Base-by-base conservation (phyloP, 2,113 vertebrate species). In the Chrysemys picta region DNA sequence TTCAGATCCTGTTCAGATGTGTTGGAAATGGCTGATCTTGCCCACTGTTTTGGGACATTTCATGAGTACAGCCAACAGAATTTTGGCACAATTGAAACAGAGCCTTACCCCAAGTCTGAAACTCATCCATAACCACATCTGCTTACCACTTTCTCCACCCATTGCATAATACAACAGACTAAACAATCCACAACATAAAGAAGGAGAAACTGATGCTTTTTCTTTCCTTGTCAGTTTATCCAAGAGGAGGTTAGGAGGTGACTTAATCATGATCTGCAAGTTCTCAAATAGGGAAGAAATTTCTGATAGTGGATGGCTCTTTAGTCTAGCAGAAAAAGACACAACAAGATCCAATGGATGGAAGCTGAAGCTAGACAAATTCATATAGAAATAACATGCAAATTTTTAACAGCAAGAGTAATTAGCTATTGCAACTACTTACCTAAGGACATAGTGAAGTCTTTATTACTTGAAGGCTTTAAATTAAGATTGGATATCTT, bases 201-300 rank as follows among this genome's bases (percentile, higher is more conserved):
- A 91, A 84, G 4, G 49, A 21, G 7, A 65, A 3, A 86, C 85
- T 5, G 4, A 62, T 62, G 19, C 56, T 2, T 2, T 54, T 16
- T 50, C 29, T 76, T 45, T 24, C 19, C 85, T 4, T 1, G 53
- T 22, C 31, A 0, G 0, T 53, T 89, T 59, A 31, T n/a, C 19
- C 5, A 22, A 19, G 5, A 2, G 21, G 3, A 17, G 76, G 1
- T 45, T 87, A 62, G 57, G 12, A 31, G 13, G 29, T 31, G 27
- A 62, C 13, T 62, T 25, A 4, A 62, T 62, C 29, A 29, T 14
- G 29, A 29, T 62, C 57, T 31, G 57, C 35, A 72, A 38, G n/a
- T 21, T 22, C n/a, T 38, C 4, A 72, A n/a, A 72, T 22, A 12
- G 27, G 29, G 29, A 31, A 62, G 13, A 31, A 29, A 88, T 50